Conservation (phyloP, 2,113 vertebrate genomes). For the Athene cunicularia region DNA sequence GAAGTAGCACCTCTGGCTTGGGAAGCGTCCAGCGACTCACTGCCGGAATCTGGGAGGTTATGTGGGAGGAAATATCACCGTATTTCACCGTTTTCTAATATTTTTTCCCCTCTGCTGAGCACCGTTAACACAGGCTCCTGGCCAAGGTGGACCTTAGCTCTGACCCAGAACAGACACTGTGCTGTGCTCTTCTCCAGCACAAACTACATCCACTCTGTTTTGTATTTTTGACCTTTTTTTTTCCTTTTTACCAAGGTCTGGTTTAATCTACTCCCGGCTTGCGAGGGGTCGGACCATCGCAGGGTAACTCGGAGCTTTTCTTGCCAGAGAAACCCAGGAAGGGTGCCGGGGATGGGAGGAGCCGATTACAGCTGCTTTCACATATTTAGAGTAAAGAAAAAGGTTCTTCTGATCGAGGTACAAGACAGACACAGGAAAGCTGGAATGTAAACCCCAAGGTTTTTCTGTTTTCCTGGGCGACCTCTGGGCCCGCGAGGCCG, state of each 20-base stretch:
- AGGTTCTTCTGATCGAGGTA: neutral
- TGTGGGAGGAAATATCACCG: too few species aligned
- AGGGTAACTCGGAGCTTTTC: too few species aligned
- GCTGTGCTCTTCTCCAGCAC: neutral
- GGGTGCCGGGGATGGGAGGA: neutral
- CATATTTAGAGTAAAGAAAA: neutral
- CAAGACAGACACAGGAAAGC: neutral
- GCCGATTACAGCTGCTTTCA: neutral
- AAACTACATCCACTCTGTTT: neutral
- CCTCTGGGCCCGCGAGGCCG: neutral
- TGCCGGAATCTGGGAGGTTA: neutral
- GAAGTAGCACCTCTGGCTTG: accelerated
- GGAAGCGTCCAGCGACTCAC: neutral
- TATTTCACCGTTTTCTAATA: neutral
- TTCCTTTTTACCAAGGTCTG: neutral
- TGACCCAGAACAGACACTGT: too few species aligned
- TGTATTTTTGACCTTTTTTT: too few species aligned
- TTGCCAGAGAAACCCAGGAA: neutral
- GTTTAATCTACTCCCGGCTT: too few species aligned
- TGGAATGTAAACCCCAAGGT: neutral
- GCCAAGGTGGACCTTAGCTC: neutral
- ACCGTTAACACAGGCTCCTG: neutral
- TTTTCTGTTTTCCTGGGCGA: neutral
- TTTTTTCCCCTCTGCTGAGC: neutral
- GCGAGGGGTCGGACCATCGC: accelerated